phyloP scores from a whole-genome alignment of 2,797 vertebrate species.

The Schizothorax lantsangensis region DNA sequence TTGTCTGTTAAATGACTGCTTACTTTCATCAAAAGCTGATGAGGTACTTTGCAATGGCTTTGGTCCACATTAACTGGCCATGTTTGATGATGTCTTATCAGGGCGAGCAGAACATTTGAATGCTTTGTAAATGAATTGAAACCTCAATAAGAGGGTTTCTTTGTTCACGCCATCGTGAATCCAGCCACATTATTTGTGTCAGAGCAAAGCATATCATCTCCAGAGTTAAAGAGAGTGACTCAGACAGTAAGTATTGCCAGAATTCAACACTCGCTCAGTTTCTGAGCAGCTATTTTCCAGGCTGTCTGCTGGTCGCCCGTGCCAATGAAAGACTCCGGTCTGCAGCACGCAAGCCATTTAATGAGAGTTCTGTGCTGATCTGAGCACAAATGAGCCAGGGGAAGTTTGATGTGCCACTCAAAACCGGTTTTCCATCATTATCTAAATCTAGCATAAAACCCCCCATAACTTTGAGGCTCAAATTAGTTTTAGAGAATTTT shows the following conservation, averaged over 20 bases:
- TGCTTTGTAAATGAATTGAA: conserved; percentile 31
- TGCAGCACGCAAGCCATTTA: conserved; percentile 56
- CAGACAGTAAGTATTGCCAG: conserved; percentile 48
- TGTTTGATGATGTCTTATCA: conserved; percentile 26
- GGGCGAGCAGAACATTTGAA: conserved; percentile 8
- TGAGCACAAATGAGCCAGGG: conserved; percentile 65
- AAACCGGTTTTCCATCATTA: conserved; percentile 62
- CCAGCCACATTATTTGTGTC: conserved; percentile 61
- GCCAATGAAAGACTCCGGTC: conserved; percentile 55
- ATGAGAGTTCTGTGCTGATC: conserved; percentile 66
- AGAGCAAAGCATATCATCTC: conserved; percentile 56
- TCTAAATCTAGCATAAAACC: conserved; percentile 63
- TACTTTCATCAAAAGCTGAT: conserved; percentile 28
- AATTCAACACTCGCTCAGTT: conserved; percentile 52
- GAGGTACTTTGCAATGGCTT: conserved; percentile 13
- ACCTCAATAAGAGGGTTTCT: conserved; percentile 55
- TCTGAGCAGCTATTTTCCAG: conserved; percentile 63
- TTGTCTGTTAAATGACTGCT: conserved; percentile 23
- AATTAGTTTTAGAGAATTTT: conserved; percentile 62
- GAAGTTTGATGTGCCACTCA: conserved; percentile 66
- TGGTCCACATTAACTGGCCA: conserved; percentile 11
- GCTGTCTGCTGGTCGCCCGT: conserved; percentile 57
- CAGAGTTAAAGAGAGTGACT: conserved; percentile 51
- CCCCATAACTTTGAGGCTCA: conserved; percentile 58
- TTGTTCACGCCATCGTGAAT: conserved; percentile 46